Evolutionary conservation across 1,140 invertebrate species (phyloP), one percentile per base, ranked within the genome.

Genomic region (Bombus affinis): DNA sequence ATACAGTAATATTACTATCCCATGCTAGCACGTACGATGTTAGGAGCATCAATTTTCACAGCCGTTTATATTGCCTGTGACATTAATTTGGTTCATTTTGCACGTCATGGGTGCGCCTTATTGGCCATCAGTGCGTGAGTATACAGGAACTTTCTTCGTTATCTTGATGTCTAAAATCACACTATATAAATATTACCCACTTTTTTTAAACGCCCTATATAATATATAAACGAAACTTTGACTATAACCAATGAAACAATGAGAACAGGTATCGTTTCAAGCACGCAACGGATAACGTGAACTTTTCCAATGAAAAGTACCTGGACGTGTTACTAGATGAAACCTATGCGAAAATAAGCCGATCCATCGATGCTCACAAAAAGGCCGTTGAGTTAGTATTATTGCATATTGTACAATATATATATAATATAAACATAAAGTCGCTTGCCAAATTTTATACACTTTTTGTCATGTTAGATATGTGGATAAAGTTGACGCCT

Each of bases 371-470:
- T 3, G 62, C 39, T 22, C 76, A 79, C 22, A 79, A 47, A 32
- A 79, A 3, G 1, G 76, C 76, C 2, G 37, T 44, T 12, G 59
- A 79, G 76, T 79, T 66, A 68, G 76, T 79, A 66, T 66, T 25
- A 3, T 9, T 44, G 9, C 2, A 42, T 28, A 62, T 62, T 62
- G 1, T 12, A 37, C 6, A 74, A 32, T 15, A 1, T 32, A 12
- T 4, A 32, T 72, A 5, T 37, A 6, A 18, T 15, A 18, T 35
- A 18, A 0, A 35, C 8, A 2, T 66, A 35, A 53, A 8, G 18
- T 53, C 18, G 15, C 22, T 53, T 53, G 18, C 6, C 4, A 35
- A 8, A 35, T 66, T 15, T 35, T 66, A 66, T 66, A 66, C 2
- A 9, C 8, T 35, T 62, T 42, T 10, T n/a, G 3, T 28, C 9